A percentile compares a stretch with the other conserved stretches of the same genome.
phyloP scores from a whole-genome alignment of 1,140 invertebrate genomes.

The Drosophila obscura region DNA sequence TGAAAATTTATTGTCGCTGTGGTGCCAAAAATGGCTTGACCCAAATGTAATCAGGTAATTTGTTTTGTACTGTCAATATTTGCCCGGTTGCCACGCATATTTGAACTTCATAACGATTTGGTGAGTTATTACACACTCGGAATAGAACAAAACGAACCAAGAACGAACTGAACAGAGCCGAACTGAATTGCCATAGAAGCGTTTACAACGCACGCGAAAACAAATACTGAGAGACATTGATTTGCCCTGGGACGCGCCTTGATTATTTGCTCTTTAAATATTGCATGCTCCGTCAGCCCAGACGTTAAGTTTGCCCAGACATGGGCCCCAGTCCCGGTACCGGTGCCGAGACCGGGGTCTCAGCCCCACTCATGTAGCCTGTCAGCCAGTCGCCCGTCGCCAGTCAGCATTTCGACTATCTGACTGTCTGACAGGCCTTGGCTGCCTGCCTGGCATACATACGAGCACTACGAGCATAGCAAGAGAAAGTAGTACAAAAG shows the following conservation, averaged over 20 bases:
- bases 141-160: slow-evolving; percentile 5
- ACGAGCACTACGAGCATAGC: background rate
- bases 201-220: no score
- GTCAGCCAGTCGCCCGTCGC: slow-evolving; percentile 13
- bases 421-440: slow-evolving; percentile 27
- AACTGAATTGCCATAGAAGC: background rate
- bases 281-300: slow-evolving; percentile 50
- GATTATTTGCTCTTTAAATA: slow-evolving; percentile 49
- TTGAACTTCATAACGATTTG: slow-evolving; percentile 76
- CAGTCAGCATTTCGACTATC: slow-evolving; percentile 16
- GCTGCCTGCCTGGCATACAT: slow-evolving; percentile 24
- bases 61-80: slow-evolving; percentile 72
- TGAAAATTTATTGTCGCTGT: slow-evolving; percentile 60
- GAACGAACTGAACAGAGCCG: background rate
- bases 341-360: no score
- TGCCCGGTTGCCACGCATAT: slow-evolving; percentile 48
- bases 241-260: slow-evolving; percentile 35
- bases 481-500: slow-evolving; percentile 72
- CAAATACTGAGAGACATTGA: slow-evolving; percentile 12
- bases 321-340: background rate
- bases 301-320: slow-evolving; percentile 10
- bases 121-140: slow-evolving; percentile 56
- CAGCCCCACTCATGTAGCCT: slow-evolving; percentile 20
- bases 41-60: slow-evolving; percentile 79
- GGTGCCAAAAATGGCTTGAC: slow-evolving; percentile 67